Evolutionary conservation across 2,797 vertebrate species (phyloP).

Genomic region (Acipenser ruthenus): DNA sequence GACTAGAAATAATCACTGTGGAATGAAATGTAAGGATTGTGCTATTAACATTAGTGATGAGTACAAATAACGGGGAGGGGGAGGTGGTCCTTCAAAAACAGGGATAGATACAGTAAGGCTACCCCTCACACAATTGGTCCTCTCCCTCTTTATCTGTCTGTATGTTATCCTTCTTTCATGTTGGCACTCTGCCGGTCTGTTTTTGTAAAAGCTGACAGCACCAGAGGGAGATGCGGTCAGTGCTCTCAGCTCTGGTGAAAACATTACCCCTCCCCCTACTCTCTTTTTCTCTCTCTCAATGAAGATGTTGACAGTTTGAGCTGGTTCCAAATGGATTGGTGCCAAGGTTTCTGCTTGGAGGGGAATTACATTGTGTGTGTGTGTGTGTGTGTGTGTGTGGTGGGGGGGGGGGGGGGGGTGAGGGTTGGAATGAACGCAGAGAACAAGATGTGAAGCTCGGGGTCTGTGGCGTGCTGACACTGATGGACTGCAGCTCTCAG

Average conservation of each 20-base stretch:
- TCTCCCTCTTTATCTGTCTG: too few relatives aligned
- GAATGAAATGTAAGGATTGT: too few relatives aligned
- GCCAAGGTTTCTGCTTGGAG: background rate
- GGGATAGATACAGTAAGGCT: too few relatives aligned
- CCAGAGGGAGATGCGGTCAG: slow-evolving; percentile 43
- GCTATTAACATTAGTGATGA: background rate
- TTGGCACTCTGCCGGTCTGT: slow-evolving; percentile 1
- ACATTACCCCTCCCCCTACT: slow-evolving; percentile 29
- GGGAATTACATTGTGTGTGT: background rate
- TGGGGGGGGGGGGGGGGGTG: too few relatives aligned
- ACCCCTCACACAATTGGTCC: too few relatives aligned
- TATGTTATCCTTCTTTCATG: background rate
- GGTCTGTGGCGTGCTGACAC: background rate
- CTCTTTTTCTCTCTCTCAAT: slow-evolving; percentile 26
- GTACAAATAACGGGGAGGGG: background rate
- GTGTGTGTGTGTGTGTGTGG: slow-evolving; percentile 3
- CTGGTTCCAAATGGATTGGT: slow-evolving; percentile 43
- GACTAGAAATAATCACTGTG: too few relatives aligned
- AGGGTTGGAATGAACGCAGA: background rate
- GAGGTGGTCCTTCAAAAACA: background rate
- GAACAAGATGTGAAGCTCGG: background rate
- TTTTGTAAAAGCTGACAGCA: slow-evolving; percentile 30
- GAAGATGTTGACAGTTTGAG: slow-evolving; percentile 44
- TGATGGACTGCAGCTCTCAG: background rate
- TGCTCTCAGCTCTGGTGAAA: slow-evolving; percentile 39